Evolutionary conservation across 2,888 invertebrate species (phyloP).

Genomic region (Polyommatus icarus): DNA sequence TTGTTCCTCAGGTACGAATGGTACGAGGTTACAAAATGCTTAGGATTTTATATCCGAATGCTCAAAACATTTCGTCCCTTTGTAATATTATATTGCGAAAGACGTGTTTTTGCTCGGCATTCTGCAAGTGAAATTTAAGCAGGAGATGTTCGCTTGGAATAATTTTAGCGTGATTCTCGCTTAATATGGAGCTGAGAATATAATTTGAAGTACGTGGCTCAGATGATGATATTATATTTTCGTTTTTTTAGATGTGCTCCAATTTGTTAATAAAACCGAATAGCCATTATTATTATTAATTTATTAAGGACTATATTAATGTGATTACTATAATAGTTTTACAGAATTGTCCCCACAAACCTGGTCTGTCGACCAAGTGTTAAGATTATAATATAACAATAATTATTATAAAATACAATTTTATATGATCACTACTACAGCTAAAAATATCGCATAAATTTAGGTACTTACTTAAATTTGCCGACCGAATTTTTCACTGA

Average conservation of each 20-base stretch:
- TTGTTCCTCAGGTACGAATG: slow-evolving; percentile 53
- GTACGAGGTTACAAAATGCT: slow-evolving; percentile 53
- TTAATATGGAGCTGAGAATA: neutral
- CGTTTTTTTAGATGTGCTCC: too few species aligned
- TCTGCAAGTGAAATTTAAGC: slow-evolving; percentile 41
- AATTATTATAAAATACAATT: too few species aligned
- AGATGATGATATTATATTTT: neutral
- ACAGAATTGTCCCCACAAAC: too few species aligned
- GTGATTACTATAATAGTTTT: too few species aligned
- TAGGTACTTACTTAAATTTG: neutral
- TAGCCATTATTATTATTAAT: too few species aligned
- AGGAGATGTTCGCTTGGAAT: neutral
- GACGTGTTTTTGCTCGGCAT: slow-evolving; percentile 34
- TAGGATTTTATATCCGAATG: slow-evolving; percentile 56
- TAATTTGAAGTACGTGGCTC: neutral
- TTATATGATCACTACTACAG: too few species aligned
- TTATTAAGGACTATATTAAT: too few species aligned
- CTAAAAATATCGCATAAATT: too few species aligned
- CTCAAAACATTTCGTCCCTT: slow-evolving; percentile 42
- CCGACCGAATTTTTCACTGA: neutral
- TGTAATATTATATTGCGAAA: slow-evolving; percentile 12
- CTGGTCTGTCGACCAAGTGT: too few species aligned
- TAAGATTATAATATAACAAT: too few species aligned
- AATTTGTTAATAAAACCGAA: too few species aligned
- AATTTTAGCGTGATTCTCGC: neutral